A percentile compares a stretch with the other conserved stretches of the same genome.
Conservation (phyloP, 2,113 vertebrate species). For the Hymenochirus boettgeri region DNA sequence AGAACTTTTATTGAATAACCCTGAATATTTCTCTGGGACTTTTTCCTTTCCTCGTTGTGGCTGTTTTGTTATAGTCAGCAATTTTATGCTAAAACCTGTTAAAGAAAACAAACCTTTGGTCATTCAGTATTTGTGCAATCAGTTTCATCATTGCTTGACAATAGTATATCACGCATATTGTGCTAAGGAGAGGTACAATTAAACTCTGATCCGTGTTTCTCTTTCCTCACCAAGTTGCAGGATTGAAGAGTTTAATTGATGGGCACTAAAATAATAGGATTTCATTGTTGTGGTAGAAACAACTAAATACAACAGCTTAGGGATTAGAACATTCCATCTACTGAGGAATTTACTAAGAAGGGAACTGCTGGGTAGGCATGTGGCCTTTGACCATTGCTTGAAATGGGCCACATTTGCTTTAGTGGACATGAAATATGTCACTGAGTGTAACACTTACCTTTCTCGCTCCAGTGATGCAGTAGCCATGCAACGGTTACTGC, state of each 20-base stretch:
- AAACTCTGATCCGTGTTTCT: not conserved
- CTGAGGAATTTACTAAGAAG: conserved; percentile 29
- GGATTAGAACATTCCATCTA: conserved; percentile 2
- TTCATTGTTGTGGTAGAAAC: not conserved
- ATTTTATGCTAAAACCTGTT: not conserved
- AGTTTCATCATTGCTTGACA: not conserved
- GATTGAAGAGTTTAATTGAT: not conserved
- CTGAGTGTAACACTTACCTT: too few relatives aligned
- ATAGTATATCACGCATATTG: not conserved
- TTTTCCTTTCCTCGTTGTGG: not conserved
- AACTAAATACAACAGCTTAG: not conserved
- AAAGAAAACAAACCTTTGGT: conserved; percentile 27
- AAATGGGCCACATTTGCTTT: too few relatives aligned
- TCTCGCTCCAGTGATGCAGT: too few relatives aligned
- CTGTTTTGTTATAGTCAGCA: conserved; percentile 3
- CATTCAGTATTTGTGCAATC: not conserved
- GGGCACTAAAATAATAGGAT: not conserved
- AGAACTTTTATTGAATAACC: too few relatives aligned
- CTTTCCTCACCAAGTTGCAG: not conserved
- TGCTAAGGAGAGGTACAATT: not conserved
- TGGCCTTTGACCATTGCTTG: conserved; percentile 23
- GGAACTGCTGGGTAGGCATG: conserved; percentile 28
- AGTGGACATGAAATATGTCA: too few relatives aligned
- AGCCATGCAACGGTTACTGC: too few relatives aligned
- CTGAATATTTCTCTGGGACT: too few relatives aligned